Conservation (phyloP, 2,888 invertebrate species). For the Rhagophthalmus giganteus region DNA sequence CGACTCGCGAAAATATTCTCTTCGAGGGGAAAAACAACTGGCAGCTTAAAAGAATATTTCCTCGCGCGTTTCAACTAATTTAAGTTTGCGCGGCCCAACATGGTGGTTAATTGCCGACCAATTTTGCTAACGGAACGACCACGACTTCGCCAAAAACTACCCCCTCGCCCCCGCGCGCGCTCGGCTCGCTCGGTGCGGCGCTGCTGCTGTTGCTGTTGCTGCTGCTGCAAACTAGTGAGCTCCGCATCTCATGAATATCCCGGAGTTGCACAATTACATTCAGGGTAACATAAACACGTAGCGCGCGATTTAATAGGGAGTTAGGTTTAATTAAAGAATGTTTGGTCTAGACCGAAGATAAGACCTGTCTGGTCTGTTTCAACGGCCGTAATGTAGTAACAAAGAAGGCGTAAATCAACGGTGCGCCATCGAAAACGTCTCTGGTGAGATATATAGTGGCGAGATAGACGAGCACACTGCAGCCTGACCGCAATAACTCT, state of each 20-base stretch:
- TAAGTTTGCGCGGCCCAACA: too few species aligned
- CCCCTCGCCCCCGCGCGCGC: too few species aligned
- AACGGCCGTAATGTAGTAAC: slow-evolving; percentile 43
- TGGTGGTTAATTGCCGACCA: too few species aligned
- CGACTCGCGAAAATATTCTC: neutral
- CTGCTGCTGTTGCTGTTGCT: too few species aligned
- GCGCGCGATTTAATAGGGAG: slow-evolving; percentile 38
- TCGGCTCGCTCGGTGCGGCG: too few species aligned
- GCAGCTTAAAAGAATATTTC: too few species aligned
- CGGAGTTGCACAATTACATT: slow-evolving; percentile 33
- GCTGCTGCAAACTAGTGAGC: slow-evolving; percentile 20
- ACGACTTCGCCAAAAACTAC: too few species aligned
- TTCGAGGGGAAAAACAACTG: neutral
- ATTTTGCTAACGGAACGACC: too few species aligned
- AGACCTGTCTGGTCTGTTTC: slow-evolving; percentile 38
- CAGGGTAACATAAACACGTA: slow-evolving; percentile 37
- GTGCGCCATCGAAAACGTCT: slow-evolving; percentile 45
- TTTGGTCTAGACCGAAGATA: slow-evolving; percentile 41
- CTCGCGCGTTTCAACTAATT: too few species aligned
- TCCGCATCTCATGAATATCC: slow-evolving; percentile 29
- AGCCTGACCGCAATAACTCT: slow-evolving; percentile 49
- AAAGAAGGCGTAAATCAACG: slow-evolving; percentile 47
- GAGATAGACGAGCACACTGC: slow-evolving; percentile 40
- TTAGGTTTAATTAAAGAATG: slow-evolving; percentile 44
- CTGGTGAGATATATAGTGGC: slow-evolving; percentile 45